Base-by-base conservation (phyloP, 2,113 vertebrate species). In the Neotragus pygmaeus region DNA sequence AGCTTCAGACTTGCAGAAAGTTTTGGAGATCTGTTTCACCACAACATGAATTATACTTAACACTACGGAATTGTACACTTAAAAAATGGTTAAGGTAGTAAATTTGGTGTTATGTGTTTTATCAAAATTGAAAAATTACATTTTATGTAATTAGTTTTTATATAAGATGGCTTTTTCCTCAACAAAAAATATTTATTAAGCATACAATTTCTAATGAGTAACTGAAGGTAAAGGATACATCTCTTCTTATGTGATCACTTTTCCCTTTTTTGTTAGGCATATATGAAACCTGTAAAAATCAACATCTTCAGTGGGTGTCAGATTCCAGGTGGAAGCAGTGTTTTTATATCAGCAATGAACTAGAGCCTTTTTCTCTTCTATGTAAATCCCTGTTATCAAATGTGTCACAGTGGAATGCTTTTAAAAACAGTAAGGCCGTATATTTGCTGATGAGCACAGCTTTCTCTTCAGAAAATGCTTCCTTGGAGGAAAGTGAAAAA, bases 291-390 rank as follows among this genome's bases (percentile, higher is more conserved):
- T 57, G 8, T 16, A 80, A 88, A 55, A 30, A n/a, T 16, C 45
- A 27, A 0, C 85, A 87, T 58, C 96, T 98, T 1, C 83, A 33
- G 7, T 98, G 98, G 98, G 77, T 99, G 49, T 91, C 98, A 0
- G 93, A 89, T 2, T 64, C 90, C 49, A 94, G 57, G 27, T 99
- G 98, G 98, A 98, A 92, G n/a, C 98, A 99, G 78, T 99, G 98
- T 12, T 95, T 96, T 25, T 98, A 98, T 30, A 14, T 98, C 81
- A 90, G 93, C 66, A 21, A 17, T 13, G 83, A 97, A 8, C 89
- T 99, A 51, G 80, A 95, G 19, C 21, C 98, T 1, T 99, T 98
- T 78, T 75, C 94, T 3, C 77, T 88, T 0, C 97, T 99, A 1
- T 98, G 98, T 82, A 55, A 66, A n/a, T 98, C 98, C 7, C 92